Evolutionary conservation across 2,888 invertebrate genomes (phyloP), one percentile per base, ranked within the genome.

Genomic region (Lasius fuliginosus): DNA sequence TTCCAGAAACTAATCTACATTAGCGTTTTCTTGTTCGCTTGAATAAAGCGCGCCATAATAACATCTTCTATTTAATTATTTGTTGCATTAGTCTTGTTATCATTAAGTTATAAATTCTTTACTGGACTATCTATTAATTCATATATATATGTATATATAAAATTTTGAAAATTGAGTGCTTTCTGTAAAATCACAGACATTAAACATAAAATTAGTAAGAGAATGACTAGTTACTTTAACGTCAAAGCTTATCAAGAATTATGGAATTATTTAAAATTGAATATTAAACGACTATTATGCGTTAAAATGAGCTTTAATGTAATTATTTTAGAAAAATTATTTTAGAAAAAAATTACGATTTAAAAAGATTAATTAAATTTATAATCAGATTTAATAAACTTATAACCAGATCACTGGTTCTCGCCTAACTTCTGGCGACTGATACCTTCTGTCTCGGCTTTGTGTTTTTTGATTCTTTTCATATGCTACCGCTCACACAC

Each of bases 381-480:
- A 27, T 56, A 67, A 56, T 1, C 23, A 65, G 23, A 46, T 68
- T 58, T 46, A 46, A 46, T 65, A 65, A 36, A 53, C 40, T 67
- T 67, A 36, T 53, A 67, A 67, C 3, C 30, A 42, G 27, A 73
- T 60, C 15, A 53, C 3, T 64, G 15, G 33, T 18, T 36, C n/a
- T 53, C 33, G 56, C 36, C 11, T 56, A 27, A 53, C 27, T 79
- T 62, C 62, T 53, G 40, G 18, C 81, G 85, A 89, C 86, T 88
- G 89, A 89, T 86, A 85, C 84, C 84, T 85, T 81, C 67, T 68
- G 67, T 68, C 60, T 58, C 46, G 77, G 27, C 46, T 83, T 65
- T 42, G 62, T 12, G 33, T 75, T 87, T 85, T 83, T 87, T 65
- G 68, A 27, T 84, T 82, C 85, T 84, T 89, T 90, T 90, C 85